Evolutionary conservation across 2,888 invertebrate species (phyloP).

Genomic region (Thalpophila matura): DNA sequence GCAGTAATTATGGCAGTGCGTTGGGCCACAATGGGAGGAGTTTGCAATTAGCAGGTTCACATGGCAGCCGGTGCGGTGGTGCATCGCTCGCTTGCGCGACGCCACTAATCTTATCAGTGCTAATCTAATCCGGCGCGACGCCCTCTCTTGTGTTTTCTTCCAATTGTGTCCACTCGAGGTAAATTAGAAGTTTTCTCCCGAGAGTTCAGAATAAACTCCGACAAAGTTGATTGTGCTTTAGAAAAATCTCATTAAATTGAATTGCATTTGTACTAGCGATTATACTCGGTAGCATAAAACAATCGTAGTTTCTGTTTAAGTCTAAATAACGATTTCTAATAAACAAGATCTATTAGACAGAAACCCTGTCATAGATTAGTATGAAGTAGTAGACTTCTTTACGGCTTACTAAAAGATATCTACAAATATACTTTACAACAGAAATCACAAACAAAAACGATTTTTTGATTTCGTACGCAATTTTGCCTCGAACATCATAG

Average conservation of each 20-base stretch:
- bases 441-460: constrained; percentile 8
- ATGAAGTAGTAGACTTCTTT: constrained; percentile 11
- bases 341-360: constrained; percentile 8
- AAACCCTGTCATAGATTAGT: constrained; percentile 3
- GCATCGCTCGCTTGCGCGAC: constrained; percentile 72
- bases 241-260: constrained; percentile 69
- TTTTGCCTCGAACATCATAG: constrained; percentile 13
- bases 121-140: constrained; percentile 88
- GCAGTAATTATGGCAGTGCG: constrained; percentile 41
- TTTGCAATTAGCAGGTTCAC: constrained; percentile 82
- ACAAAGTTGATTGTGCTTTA: constrained; percentile 76
- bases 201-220: constrained; percentile 79
- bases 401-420: background rate
- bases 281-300: constrained; percentile 41
- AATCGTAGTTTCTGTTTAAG: constrained; percentile 23
- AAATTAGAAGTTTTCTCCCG: constrained; percentile 87
- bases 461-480: constrained; percentile 18
- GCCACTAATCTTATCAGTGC: constrained; percentile 87
- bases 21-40: constrained; percentile 65
- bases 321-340: constrained; percentile 25
- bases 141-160: constrained; percentile 89
- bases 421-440: too few species aligned
- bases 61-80: constrained; percentile 71
- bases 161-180: constrained; percentile 89
- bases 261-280: constrained; percentile 56